Percentiles rank a stretch among this genome's conserved stretches.
phyloP scores from a whole-genome alignment of 2,888 invertebrate species.

The Helleia helle region DNA sequence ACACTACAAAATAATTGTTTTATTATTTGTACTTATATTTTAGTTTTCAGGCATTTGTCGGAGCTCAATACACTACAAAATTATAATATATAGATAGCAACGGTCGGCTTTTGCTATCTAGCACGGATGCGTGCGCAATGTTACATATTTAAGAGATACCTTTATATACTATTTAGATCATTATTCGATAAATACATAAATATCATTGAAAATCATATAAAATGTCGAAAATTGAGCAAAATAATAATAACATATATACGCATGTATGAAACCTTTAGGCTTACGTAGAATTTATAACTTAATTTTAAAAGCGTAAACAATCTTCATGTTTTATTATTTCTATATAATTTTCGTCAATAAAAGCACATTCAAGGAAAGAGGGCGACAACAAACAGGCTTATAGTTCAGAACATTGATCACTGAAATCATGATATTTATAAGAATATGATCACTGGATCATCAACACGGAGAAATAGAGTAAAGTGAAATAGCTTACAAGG shows the following conservation, averaged over 20 bases:
- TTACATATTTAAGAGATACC: neutral
- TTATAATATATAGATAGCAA: neutral
- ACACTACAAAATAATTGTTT: too few relatives aligned
- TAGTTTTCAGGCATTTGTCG: too few relatives aligned
- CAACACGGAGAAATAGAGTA: neutral
- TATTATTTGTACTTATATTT: too few relatives aligned
- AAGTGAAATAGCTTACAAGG: neutral
- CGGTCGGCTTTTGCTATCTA: constrained; percentile 2
- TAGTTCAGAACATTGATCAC: constrained; percentile 3
- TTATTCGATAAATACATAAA: constrained; percentile 1
- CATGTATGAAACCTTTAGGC: constrained; percentile 7
- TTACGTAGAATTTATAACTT: neutral
- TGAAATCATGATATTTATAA: neutral
- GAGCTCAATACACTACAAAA: too few relatives aligned
- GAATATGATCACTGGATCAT: neutral
- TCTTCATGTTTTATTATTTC: neutral
- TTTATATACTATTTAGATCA: neutral
- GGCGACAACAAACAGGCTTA: constrained; percentile 8
- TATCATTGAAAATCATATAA: neutral
- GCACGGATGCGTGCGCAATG: neutral
- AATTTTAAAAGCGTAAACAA: constrained; percentile 5
- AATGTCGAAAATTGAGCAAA: constrained; percentile 6
- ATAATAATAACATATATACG: constrained; percentile 9
- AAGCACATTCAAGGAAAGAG: constrained; percentile 9
- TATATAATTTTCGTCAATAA: constrained; percentile 2